phyloP scores from a whole-genome alignment of 2,888 invertebrate species.

The Punctoribates punctum region DNA sequence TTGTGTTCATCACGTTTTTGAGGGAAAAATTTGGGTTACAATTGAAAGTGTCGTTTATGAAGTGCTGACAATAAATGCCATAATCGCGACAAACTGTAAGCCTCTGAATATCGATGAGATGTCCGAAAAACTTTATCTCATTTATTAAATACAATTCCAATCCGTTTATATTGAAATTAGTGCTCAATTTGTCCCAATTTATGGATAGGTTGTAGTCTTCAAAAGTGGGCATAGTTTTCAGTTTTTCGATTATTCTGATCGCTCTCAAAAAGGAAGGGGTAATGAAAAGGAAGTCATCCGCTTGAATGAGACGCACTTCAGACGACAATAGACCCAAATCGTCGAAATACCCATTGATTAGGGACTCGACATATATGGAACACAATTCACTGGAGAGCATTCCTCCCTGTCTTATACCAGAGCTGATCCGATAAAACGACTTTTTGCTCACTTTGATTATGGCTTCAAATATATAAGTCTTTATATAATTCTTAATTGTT shows the following conservation, averaged over 20 bases:
- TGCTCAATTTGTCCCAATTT: conserved; percentile 27
- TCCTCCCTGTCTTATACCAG: conserved; percentile 41
- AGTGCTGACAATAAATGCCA: neutral
- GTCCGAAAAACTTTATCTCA: conserved; percentile 12
- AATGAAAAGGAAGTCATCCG: conserved; percentile 38
- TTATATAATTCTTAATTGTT: neutral
- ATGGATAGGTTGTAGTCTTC: conserved; percentile 2
- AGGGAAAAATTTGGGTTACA: conserved; percentile 20
- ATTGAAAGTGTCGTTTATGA: conserved; percentile 12
- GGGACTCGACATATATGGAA: conserved; percentile 27
- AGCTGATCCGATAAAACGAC: conserved; percentile 20
- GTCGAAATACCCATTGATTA: conserved; percentile 5
- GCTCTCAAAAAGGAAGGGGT: conserved; percentile 30
- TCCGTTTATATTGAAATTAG: conserved; percentile 5
- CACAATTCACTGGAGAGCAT: conserved; percentile 37
- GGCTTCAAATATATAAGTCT: conserved; percentile 31
- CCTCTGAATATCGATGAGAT: neutral
- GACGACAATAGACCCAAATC: conserved; percentile 2
- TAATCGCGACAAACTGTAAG: neutral
- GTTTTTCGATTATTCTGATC: neutral
- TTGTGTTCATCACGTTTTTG: neutral
- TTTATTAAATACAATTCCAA: neutral
- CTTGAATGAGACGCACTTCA: conserved; percentile 33
- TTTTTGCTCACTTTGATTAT: neutral
- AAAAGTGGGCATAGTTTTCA: neutral